A percentile compares a stretch with the other conserved stretches of the same genome.
Conservation (phyloP, 2,888 invertebrate species). For the Phlogophora meticulosa region DNA sequence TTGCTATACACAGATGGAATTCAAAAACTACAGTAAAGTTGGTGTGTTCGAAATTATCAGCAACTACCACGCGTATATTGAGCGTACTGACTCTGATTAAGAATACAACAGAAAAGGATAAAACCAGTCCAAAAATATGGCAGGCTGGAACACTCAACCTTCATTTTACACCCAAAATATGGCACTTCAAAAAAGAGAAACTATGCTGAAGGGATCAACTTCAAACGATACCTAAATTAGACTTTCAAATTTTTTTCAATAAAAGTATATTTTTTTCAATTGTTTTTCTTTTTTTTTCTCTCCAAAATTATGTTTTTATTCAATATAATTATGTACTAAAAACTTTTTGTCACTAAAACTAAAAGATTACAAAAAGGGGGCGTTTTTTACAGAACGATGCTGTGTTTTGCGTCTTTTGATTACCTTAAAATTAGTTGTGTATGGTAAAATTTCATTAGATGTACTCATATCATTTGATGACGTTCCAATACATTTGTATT, state of each 20-base stretch:
- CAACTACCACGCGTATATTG: conserved; percentile 8
- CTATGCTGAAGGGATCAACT: neutral
- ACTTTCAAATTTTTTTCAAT: neutral
- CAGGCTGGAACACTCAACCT: neutral
- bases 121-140: neutral
- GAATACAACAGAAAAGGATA: neutral
- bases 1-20: conserved; percentile 40
- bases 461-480: too few relatives aligned
- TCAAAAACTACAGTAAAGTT: neutral
- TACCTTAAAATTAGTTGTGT: too few relatives aligned
- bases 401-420: too few relatives aligned
- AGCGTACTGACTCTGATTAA: conserved; percentile 14
- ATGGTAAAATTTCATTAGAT: too few relatives aligned
- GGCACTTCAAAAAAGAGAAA: neutral
- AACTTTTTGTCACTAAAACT: too few relatives aligned
- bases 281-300: too few relatives aligned
- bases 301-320: too few relatives aligned
- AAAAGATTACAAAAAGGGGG: too few relatives aligned
- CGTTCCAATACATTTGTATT: too few relatives aligned
- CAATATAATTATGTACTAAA: too few relatives aligned
- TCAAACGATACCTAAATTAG: neutral
- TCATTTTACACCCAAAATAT: neutral
- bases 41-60: conserved; percentile 25
- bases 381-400: too few relatives aligned
- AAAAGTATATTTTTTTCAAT: too few relatives aligned